Evolutionary conservation across 2,888 invertebrate genomes (phyloP), one percentile per base, ranked within the genome.

Genomic region (Meteorus cinctellus): DNA sequence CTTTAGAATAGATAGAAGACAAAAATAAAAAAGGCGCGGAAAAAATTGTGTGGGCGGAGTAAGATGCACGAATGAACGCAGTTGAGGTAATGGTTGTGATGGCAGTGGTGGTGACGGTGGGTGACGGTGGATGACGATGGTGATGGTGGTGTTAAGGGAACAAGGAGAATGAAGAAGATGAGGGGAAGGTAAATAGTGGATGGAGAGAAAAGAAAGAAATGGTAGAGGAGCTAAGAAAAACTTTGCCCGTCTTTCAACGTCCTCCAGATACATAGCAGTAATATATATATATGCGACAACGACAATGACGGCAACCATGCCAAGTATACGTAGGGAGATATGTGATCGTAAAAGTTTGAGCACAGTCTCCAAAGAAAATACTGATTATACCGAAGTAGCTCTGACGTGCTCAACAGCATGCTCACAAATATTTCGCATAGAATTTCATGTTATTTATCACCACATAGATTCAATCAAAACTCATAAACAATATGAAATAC

Each of bases 291-390:
- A 72, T 76, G 51, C n/a, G 41, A 55, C 55, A 24, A 55, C 55
- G 48, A 48, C 41, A 41, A 48, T n/a, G 16, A 48, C 48, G 55
- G n/a, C 55, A 24, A 55, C 19, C n/a, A 48, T 48, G 8, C 19
- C 55, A 36, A 65, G 14, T 36, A 31, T 29, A 74, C 70, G 45
- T 36, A 81, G 83, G 82, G 81, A 86, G 85, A 88, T 86, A 86
- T 85, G 86, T 79, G 86, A 84, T 86, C 88, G 86, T 88, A 88
- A 88, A 88, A 87, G 81, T 79, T 83, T 82, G 81, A 82, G 81
- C 84, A 81, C 81, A 73, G 71, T 77, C 73, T 67, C 73, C 83
- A 84, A 86, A 87, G 87, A 87, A 88, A 88, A 88, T 87, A 86
- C 87, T 85, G 87, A 88, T 88, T 88, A 55, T 24, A 87, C 80